A percentile compares a stretch with the other conserved stretches of the same genome.
These are phyloP conservation scores for Eucera pruinosa DNA, from an alignment of 2,888 invertebrate genomes.

Conservation along the genomic window DNA sequence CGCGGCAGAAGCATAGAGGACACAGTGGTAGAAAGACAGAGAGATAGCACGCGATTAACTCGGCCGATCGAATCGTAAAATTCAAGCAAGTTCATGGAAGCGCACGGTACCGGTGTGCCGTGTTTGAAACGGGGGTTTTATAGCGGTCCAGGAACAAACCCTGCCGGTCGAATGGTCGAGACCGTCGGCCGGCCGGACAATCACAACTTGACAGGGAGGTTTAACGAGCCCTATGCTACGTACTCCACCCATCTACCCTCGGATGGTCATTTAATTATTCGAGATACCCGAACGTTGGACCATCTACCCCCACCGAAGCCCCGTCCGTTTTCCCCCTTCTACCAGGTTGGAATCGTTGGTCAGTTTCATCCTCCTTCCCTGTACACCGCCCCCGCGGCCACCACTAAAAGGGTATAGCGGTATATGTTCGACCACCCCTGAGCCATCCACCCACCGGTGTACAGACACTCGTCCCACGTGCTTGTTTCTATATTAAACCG, in stretches of 20 bases:
- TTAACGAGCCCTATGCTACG: constrained; percentile 83
- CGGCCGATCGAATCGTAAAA: constrained; percentile 82
- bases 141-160: constrained; percentile 78
- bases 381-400: constrained; percentile 34
- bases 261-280: constrained; percentile 84
- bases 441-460: constrained; percentile 54
- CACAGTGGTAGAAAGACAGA: constrained; percentile 29
- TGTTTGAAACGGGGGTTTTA: constrained; percentile 78
- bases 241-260: constrained; percentile 73
- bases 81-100: constrained; percentile 68
- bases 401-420: constrained; percentile 62
- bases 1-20: constrained; percentile 2
- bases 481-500: constrained; percentile 81
- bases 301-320: constrained; percentile 69
- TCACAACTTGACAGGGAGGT: constrained; percentile 84
- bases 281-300: constrained; percentile 79
- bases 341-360: constrained; percentile 58
- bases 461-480: constrained; percentile 75
- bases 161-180: constrained; percentile 75
- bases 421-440: constrained; percentile 16
- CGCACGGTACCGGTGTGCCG: constrained; percentile 52
- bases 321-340: constrained; percentile 39
- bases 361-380: constrained; percentile 66
- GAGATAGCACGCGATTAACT: constrained; percentile 71
- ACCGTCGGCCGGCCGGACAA: constrained; percentile 80